These are phyloP conservation scores for Acanthopagrus latus DNA, from an alignment of 2,797 vertebrate genomes.

Conservation along the genomic window DNA sequence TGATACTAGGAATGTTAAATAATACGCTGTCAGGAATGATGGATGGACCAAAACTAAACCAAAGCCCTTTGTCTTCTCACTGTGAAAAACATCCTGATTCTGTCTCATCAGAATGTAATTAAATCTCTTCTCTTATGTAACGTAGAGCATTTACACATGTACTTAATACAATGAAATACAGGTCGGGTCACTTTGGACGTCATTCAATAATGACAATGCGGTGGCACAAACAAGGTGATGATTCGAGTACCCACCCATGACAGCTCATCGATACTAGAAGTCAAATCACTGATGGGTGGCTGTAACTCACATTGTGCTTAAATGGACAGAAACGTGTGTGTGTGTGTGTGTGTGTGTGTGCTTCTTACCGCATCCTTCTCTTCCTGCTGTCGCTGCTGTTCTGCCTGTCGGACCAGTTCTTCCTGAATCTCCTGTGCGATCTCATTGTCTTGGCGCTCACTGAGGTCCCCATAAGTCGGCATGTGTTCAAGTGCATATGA, in stretches of 20 bases:
- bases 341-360: background rate
- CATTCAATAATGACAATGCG: background rate
- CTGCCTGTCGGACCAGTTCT: slow-evolving; percentile 93
- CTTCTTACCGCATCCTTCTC: slow-evolving; percentile 94
- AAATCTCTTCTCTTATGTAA: background rate
- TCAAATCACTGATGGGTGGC: background rate
- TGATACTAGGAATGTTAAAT: background rate
- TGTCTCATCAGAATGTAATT: background rate
- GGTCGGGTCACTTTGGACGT: background rate
- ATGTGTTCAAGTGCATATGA: slow-evolving; percentile 2
- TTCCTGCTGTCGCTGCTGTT: slow-evolving; percentile 91
- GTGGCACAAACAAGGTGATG: slow-evolving; percentile 9
- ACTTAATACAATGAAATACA: background rate
- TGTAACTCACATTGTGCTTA: slow-evolving; percentile 5
- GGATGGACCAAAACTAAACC: background rate
- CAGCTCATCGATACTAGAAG: background rate
- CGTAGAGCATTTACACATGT: background rate
- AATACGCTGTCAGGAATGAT: background rate
- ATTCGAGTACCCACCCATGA: background rate
- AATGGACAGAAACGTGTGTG: background rate
- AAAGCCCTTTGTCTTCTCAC: background rate
- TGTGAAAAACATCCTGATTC: background rate
- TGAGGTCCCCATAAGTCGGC: slow-evolving; percentile 65
- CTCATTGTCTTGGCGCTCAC: slow-evolving; percentile 93
- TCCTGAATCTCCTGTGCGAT: slow-evolving; percentile 98